Evolutionary conservation across 2,113 vertebrate species (phyloP).

Genomic region (Aegithalos caudatus): DNA sequence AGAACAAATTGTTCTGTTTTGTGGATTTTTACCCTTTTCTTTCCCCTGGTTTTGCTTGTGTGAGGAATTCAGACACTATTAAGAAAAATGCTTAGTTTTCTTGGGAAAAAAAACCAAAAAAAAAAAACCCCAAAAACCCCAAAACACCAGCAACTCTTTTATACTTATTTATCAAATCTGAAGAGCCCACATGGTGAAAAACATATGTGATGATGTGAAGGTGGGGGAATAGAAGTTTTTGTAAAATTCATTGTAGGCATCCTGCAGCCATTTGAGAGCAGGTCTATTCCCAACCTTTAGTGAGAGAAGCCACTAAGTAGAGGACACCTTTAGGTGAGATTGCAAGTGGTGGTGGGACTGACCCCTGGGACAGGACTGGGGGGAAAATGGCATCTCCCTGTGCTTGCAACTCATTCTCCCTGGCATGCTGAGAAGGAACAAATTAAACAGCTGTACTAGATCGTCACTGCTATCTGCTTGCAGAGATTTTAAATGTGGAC

Average conservation of each 20-base stretch:
- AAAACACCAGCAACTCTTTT: neutral
- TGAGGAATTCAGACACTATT: neutral
- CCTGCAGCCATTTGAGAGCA: neutral
- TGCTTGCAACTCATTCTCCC: neutral
- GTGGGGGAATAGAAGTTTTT: neutral
- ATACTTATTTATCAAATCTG: neutral
- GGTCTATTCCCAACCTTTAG: neutral
- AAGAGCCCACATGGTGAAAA: neutral
- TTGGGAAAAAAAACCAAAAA: neutral
- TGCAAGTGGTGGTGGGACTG: neutral
- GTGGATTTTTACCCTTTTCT: neutral
- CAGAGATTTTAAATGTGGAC: neutral
- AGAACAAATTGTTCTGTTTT: neutral
- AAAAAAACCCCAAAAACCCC: no score
- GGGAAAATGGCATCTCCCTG: neutral
- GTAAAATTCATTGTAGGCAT: neutral
- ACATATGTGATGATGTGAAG: neutral
- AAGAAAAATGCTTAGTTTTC: neutral
- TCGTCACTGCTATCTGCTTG: neutral
- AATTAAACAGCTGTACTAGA: neutral
- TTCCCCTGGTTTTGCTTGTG: neutral
- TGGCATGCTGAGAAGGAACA: neutral
- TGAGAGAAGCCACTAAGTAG: neutral
- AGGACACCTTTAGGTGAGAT: neutral
- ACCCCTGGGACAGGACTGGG: neutral